Conservation (phyloP, 2,888 invertebrate species). For the Pristionchus arcanus region DNA sequence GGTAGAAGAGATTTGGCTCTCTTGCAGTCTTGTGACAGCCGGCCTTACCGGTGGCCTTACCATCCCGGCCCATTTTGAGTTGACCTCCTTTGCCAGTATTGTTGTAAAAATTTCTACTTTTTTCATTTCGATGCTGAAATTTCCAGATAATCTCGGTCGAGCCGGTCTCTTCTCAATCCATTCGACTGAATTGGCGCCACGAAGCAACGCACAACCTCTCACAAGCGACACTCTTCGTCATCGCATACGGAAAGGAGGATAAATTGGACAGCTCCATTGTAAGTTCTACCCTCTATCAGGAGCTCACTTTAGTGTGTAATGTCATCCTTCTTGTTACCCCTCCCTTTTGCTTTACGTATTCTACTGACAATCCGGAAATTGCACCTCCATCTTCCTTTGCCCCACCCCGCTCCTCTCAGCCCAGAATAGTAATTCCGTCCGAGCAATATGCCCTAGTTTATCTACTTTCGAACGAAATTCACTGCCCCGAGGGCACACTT, state of each 20-base stretch:
- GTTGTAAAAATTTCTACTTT: background rate
- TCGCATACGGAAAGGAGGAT: conserved; percentile 1
- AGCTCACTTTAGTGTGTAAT: too few species aligned
- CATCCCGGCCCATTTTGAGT: too few species aligned
- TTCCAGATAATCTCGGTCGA: conserved; percentile 17
- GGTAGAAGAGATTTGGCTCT: too few species aligned
- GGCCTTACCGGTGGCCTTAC: too few species aligned
- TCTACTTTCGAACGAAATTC: background rate
- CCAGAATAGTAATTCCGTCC: background rate
- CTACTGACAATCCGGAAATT: too few species aligned
- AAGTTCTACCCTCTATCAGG: too few species aligned
- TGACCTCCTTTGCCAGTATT: too few species aligned
- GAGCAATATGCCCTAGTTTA: background rate
- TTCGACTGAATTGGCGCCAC: conserved; percentile 28
- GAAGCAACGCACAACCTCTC: conserved; percentile 41
- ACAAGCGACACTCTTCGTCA: conserved; percentile 1
- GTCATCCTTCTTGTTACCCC: too few species aligned
- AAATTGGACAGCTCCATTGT: background rate
- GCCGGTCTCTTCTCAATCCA: conserved; percentile 34
- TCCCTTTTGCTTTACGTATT: too few species aligned
- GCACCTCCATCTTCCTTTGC: too few species aligned
- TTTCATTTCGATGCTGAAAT: too few species aligned
- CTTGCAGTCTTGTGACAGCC: too few species aligned
- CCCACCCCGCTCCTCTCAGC: background rate
- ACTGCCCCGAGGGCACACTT: background rate